Evolutionary conservation across 2,113 vertebrate species (phyloP).

Genomic region (Chrysochloris asiatica): DNA sequence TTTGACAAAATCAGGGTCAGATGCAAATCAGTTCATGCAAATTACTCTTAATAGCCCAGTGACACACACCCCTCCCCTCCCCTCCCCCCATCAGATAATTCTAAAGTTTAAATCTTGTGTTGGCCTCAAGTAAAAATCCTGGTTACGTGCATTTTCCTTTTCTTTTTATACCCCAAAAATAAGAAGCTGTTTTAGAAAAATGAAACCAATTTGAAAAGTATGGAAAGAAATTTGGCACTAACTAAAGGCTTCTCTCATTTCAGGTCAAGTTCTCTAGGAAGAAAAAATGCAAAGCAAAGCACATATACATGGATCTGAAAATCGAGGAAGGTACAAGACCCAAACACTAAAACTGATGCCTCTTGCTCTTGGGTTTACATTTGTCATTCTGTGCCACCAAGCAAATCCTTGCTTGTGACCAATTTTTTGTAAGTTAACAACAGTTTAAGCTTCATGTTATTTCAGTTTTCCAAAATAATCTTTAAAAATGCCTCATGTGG

Average conservation of each 20-base stretch:
- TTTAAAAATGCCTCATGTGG: neutral
- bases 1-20: neutral
- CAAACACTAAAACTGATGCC: slow-evolving; percentile 1
- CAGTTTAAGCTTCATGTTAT: slow-evolving; percentile 26
- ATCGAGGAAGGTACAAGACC: neutral
- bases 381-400: slow-evolving; percentile 33
- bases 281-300: neutral
- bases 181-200: neutral
- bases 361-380: slow-evolving; percentile 67
- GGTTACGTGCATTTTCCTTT: too few relatives aligned
- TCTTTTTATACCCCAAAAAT: neutral
- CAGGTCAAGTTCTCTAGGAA: neutral
- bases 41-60: neutral
- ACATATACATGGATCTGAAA: slow-evolving; percentile 37
- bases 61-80: too few relatives aligned
- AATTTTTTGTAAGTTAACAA: slow-evolving; percentile 23
- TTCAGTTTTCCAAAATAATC: slow-evolving; percentile 31
- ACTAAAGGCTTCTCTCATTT: neutral
- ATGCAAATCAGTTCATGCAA: neutral
- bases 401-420: neutral
- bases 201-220: neutral
- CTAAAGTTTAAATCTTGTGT: neutral
- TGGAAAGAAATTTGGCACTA: neutral
- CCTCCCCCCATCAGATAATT: neutral
- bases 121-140: too few relatives aligned